Evolutionary conservation across 2,113 vertebrate species (phyloP).

Genomic region (Plestiodon gilberti): DNA sequence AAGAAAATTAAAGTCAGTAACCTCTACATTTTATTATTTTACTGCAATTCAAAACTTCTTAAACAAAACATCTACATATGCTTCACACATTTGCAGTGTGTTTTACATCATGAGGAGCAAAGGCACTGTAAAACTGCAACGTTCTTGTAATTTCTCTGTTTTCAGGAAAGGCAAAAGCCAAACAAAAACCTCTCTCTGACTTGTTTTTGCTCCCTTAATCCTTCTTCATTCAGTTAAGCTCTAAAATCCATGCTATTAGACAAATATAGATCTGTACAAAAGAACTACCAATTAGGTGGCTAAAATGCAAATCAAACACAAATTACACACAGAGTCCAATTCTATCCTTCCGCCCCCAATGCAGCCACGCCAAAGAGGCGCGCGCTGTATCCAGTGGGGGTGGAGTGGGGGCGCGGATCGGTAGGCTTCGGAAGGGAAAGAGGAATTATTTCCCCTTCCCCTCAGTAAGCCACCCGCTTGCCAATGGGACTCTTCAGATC

Average conservation of each 20-base stretch:
- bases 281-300: background rate
- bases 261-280: background rate
- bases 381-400: too few species aligned
- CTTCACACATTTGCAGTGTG: background rate
- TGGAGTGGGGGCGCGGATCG: too few species aligned
- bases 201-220: conserved; percentile 4
- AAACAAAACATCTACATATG: background rate
- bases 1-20: background rate
- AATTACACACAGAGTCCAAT: too few species aligned
- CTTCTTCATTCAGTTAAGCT: background rate
- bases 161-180: background rate
- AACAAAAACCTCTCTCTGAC: background rate
- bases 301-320: too few species aligned
- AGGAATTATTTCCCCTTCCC: too few species aligned
- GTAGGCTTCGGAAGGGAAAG: too few species aligned
- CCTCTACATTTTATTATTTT: background rate
- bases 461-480: too few species aligned
- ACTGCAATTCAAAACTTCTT: background rate
- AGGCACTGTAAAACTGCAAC: background rate
- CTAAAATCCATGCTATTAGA: background rate
- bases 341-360: too few species aligned
- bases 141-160: background rate
- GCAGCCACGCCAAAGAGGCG: too few species aligned
- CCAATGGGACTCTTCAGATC: too few species aligned
- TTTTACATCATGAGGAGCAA: background rate